Evolutionary conservation across 2,113 vertebrate genomes (phyloP), one percentile per base, ranked within the genome.

Genomic region (Oncorhynchus keta): DNA sequence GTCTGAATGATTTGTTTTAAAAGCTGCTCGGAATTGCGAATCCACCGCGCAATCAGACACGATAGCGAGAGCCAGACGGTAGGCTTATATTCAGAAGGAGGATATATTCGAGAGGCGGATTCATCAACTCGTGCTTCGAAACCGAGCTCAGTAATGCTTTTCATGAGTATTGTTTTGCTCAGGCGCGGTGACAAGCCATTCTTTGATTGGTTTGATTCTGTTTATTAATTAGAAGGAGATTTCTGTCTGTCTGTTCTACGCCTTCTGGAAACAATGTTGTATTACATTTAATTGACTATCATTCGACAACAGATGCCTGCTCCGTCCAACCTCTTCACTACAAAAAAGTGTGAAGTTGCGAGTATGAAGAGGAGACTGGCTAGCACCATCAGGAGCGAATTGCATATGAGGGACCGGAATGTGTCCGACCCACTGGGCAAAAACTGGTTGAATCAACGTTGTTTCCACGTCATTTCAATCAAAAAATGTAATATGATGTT

Each of bases 21-120:
- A 49, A 64, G 66, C 72, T 26, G 68, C 62, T 74, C 30, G 32
- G 69, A 59, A 70, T 68, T 59, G 70, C 22, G 30, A 80, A 76
- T 73, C 35, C 70, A 73, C 35, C 64, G 22, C 64, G 79, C 32
- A 76, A 74, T 68, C 39, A 66, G 67, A 35, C 2, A 55, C 24
- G 59, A n/a, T 3, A 62, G n/a, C 2, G 59, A 62, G n/a, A 62
- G 22, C 48, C 22, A 51, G 55, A 48, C n/a, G 20, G 74, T 35
- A 67, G 64, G 30, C 71, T 68, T n/a, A 61, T 67, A 74, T 74
- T 74, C 49, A 74, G 55, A 68, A 72, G 30, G 32, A 73, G 62
- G 70, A 59, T 45, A 75, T 66, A 39, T 65, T 28, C 13, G 57
- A 62, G 9, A 39, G 69, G n/a, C n/a, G 26, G 30, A 70, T 68